Percentiles rank a stretch among this genome's conserved stretches.
Evolutionary conservation across 2,113 vertebrate species (phyloP).

Genomic region (Carlito syrichta): DNA sequence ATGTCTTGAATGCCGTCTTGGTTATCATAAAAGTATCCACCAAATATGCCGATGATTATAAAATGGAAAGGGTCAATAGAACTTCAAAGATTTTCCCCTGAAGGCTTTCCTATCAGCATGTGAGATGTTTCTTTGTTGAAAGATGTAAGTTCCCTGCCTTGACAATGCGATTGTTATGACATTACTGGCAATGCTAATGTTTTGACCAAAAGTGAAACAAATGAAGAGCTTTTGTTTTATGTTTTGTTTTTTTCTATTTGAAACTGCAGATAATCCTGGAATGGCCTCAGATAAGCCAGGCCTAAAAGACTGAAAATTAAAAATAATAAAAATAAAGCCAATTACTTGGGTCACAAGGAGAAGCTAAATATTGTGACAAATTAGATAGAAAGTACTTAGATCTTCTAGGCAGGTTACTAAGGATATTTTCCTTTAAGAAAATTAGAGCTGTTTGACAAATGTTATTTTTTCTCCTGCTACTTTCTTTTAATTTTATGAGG

Average conservation of each 20-base stretch:
- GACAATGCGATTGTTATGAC: conserved; percentile 69
- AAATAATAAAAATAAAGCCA: conserved; percentile 44
- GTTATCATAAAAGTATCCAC: conserved; percentile 78
- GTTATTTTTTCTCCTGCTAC: not conserved
- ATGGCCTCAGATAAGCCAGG: conserved; percentile 30
- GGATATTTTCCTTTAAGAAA: conserved; percentile 3
- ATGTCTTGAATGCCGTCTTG: conserved; percentile 69
- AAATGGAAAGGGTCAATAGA: conserved; percentile 75
- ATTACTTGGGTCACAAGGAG: conserved; percentile 1
- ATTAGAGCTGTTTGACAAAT: not conserved
- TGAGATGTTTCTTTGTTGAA: conserved; percentile 77
- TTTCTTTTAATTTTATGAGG: not conserved
- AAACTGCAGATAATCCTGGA: conserved; percentile 68
- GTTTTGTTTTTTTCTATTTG: conserved; percentile 20
- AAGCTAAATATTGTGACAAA: not conserved
- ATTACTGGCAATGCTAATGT: conserved; percentile 68
- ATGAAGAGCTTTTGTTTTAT: conserved; percentile 68
- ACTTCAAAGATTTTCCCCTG: conserved; percentile 74
- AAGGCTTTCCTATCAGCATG: conserved; percentile 75
- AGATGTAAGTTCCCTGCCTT: conserved; percentile 75
- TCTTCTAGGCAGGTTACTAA: not conserved
- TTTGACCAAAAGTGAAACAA: conserved; percentile 70
- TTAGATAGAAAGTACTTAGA: not conserved
- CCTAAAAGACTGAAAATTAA: conserved; percentile 62
- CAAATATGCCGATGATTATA: conserved; percentile 76